Evolutionary conservation across 2,113 vertebrate species (phyloP), one percentile per base, ranked within the genome.

Genomic region (Pontoporia blainvillei): DNA sequence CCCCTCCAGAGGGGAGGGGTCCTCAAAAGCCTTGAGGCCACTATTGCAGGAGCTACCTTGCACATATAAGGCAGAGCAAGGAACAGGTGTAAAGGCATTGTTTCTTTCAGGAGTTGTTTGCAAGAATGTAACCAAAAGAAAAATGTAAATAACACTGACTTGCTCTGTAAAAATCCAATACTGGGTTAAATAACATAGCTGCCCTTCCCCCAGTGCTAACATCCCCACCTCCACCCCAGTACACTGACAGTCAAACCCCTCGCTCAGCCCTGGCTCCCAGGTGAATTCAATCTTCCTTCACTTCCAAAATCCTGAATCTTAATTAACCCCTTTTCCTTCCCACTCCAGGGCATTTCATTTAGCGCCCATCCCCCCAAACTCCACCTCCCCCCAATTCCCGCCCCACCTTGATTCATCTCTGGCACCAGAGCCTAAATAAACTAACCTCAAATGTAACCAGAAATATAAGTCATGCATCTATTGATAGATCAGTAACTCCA

Each of bases 211-310:
- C 25, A 17, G 1, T 5, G 11, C 52, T 25, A 92, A 59, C 39
- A 57, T 17, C 25, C 29, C 17, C 39, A 66, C 44, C 15, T 18
- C 6, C 14, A 18, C 20, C 78, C 84, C 52, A 29, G 12, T 31
- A 29, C 27, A 3, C 29, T 21, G 21, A 54, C 1, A n/a, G 12
- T 3, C 6, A 1, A 1, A 31, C 20, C 20, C 57, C 25, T 34
- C 6, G 41, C 5, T 23, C 5, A 29, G 76, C 71, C 76, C 71
- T 34, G 27, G 31, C 69, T n/a, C 29, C 49, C 11, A 36, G 1
- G 41, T 2, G 39, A 66, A 41, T 62, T 72, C 18, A 21, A 1
- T 61, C 34, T 54, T 73, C 20, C 41, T 41, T 34, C 21, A 62
- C 57, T 64, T 39, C 6, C 49, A 25, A 89, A 81, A 44, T 39